Conservation (phyloP, 2,113 vertebrate species). For the Tympanuchus pallidicinctus region DNA sequence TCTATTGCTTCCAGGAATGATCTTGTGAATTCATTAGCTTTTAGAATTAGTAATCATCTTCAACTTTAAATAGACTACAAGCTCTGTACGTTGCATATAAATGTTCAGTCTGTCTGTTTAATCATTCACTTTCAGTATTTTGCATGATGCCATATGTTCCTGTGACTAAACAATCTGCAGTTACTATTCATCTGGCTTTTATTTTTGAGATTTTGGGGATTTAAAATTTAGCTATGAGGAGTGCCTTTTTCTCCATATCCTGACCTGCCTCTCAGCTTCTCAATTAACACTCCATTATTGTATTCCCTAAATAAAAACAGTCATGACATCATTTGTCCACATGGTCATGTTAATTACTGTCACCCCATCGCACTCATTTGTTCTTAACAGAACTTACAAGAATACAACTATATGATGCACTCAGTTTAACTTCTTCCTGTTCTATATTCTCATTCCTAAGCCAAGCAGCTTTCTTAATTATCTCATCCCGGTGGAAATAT, state of each 20-base stretch:
- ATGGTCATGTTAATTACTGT: slow-evolving; percentile 19
- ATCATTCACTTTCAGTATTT: slow-evolving; percentile 69
- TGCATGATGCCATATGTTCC: slow-evolving; percentile 72
- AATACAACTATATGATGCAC: background rate
- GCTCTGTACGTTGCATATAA: slow-evolving; percentile 57
- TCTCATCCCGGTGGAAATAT: background rate
- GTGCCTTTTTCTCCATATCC: background rate
- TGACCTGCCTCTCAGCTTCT: slow-evolving; percentile 4
- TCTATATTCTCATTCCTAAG: background rate
- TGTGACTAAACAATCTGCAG: slow-evolving; percentile 65
- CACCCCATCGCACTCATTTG: background rate
- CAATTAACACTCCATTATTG: slow-evolving; percentile 5
- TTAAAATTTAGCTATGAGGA: slow-evolving; percentile 28
- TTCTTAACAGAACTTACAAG: background rate
- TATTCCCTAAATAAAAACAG: background rate
- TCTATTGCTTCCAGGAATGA: slow-evolving; percentile 49
- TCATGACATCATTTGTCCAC: background rate
- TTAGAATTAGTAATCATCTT: slow-evolving; percentile 63
- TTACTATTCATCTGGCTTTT: slow-evolving; percentile 64
- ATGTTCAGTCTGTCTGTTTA: slow-evolving; percentile 68
- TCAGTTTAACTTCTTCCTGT: background rate
- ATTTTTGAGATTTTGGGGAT: slow-evolving; percentile 63
- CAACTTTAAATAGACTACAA: slow-evolving; percentile 64
- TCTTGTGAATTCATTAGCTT: slow-evolving; percentile 71
- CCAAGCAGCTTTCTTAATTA: background rate